phyloP scores from a whole-genome alignment of 2,113 vertebrate species.

The Actenoides lindsayi region DNA sequence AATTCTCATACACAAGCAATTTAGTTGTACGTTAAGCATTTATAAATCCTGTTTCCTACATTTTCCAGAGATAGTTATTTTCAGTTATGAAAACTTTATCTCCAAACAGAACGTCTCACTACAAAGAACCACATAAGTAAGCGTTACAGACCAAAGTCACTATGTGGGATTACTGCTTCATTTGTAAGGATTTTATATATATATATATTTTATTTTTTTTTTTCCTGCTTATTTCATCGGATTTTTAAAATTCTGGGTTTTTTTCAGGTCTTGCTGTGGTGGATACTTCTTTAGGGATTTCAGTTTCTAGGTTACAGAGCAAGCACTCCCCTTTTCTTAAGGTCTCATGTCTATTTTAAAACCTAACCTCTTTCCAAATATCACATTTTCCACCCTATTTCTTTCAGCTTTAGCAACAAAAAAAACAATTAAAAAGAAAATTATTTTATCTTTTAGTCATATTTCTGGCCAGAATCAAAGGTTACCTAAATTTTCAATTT shows the following conservation, averaged over 20 bases:
- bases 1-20: background rate
- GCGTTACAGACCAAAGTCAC: background rate
- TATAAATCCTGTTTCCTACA: background rate
- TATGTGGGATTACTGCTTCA: background rate
- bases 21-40: background rate
- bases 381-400: constrained; percentile 26
- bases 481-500: background rate
- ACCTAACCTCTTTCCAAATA: constrained; percentile 48
- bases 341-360: constrained; percentile 64
- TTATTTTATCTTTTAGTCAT: background rate
- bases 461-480: background rate
- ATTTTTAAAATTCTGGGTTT: background rate
- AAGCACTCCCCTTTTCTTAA: constrained; percentile 30
- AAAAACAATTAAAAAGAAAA: constrained; percentile 13
- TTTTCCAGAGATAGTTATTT: background rate
- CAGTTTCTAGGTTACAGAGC: constrained; percentile 67
- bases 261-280: background rate
- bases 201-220: background rate
- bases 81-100: background rate
- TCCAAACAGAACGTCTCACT: background rate
- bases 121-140: background rate
- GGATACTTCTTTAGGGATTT: constrained; percentile 45
- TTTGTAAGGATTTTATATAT: background rate
- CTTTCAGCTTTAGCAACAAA: background rate
- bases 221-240: background rate